Base-by-base conservation (phyloP, 2,888 invertebrate species). In the Erpobdella octoculata region DNA sequence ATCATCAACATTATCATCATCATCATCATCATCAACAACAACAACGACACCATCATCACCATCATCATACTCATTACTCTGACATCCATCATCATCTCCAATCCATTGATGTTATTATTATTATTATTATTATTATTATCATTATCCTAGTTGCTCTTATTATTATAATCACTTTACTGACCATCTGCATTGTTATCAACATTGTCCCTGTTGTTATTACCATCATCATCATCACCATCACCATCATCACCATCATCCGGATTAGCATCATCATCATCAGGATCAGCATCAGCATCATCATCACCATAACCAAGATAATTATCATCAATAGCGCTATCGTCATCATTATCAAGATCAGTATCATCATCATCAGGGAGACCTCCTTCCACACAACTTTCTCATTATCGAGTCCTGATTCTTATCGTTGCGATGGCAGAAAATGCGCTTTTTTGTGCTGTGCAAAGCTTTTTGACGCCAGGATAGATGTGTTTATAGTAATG, bases 211-310 rank as follows among this genome's bases (percentile, higher is more conserved):
- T 5, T 21, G 18, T 1, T 21, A 66, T 2, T 38, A 66, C 21
- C 2, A 66, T 66, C 66, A 66, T 66, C 2, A 66, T 18, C 66
- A 66, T 37, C 37, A 66, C 35, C 65, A 65, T 65, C 65, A 65
- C 18, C 31, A 65, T 35, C 3, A 65, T 35, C 65, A 37, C n/a
- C 66, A 18, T 18, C 66, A 66, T 69, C 53, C 6, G 21, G 21
- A 62, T 61, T 18, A 31, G 48, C 69, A 2, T 28, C 58, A 12
- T 28, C 1, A 62, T n/a, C 69, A 62, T 46, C 35, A 38, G 8
- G 37, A 38, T 66, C 66, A 38, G 6, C 66, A 2, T 37, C 66
- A 38, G n/a, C 66, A 12, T 62, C 25, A n/a, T 38, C 37, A 12
- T 62, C 62, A 33, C n/a, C 35, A 33, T 62, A 28, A 61, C 31